Conservation (phyloP, 1,140 invertebrate species). For the Tenebrio molitor region DNA sequence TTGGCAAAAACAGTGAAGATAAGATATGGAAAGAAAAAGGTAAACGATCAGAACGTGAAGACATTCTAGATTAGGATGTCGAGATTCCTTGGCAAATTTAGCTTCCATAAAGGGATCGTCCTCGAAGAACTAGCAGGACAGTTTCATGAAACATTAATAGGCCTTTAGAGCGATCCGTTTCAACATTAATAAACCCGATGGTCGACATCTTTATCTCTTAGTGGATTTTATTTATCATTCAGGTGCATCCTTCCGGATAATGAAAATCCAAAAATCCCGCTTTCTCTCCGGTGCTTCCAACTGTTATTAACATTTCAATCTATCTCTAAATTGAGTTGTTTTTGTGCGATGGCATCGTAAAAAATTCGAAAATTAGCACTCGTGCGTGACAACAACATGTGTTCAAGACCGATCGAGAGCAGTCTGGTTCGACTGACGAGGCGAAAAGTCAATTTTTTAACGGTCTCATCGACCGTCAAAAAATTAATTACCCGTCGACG, state of each 20-base stretch:
- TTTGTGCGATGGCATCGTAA: no score
- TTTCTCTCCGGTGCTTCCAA: slow-evolving; percentile 18
- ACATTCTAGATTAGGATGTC: no score
- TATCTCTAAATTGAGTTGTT: neutral
- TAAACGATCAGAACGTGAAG: no score
- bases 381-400: slow-evolving; percentile 35
- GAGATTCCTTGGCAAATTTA: no score
- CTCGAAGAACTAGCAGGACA: no score
- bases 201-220: slow-evolving; percentile 24
- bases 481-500: slow-evolving; percentile 15
- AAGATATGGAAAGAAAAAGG: no score
- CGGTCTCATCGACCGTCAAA: neutral
- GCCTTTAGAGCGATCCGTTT: neutral
- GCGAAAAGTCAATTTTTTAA: slow-evolving; percentile 7
- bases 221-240: no score
- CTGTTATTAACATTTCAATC: slow-evolving; percentile 14
- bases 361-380: slow-evolving; percentile 17
- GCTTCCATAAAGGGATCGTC: no score
- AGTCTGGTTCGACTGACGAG: neutral
- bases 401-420: neutral
- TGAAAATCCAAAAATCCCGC: slow-evolving; percentile 1
- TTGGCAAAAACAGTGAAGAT: no score
- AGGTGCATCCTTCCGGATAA: no score
- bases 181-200: slow-evolving; percentile 1
- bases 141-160: slow-evolving; percentile 28